phyloP scores from a whole-genome alignment of 2,888 invertebrate genomes.

The Acanthacorydalis orientalis region DNA sequence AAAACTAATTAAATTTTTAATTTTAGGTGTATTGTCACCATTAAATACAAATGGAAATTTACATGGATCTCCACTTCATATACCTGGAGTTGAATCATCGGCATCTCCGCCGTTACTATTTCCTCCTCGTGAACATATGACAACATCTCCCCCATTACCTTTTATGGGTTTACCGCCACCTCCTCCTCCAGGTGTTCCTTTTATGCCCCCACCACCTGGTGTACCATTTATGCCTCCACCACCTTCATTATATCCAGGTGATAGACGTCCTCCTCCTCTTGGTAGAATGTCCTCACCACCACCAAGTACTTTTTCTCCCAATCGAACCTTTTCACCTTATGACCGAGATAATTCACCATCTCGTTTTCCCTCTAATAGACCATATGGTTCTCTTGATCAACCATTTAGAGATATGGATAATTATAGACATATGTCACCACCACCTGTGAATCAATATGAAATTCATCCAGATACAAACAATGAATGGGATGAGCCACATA shows the following conservation, averaged over 20 bases:
- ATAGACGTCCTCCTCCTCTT: conserved; percentile 35
- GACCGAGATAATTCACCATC: conserved; percentile 50
- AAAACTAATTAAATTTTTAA: conserved; percentile 3
- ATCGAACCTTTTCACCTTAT: conserved; percentile 21
- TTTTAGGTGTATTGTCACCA: conserved; percentile 35
- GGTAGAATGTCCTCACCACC: conserved; percentile 36
- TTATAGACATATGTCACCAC: conserved; percentile 42
- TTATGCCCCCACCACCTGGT: conserved; percentile 46
- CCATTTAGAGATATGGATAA: conserved; percentile 42
- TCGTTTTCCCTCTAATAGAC: conserved; percentile 29
- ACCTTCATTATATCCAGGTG: conserved; percentile 26
- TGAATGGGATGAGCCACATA: too few species aligned
- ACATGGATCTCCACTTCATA: conserved; percentile 27
- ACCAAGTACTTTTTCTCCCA: conserved; percentile 25
- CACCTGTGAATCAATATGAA: conserved; percentile 12
- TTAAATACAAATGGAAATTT: conserved; percentile 32
- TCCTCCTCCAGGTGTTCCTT: conserved; percentile 29
- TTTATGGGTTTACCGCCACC: conserved; percentile 32
- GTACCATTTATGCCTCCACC: conserved; percentile 37
- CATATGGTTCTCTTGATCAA: background rate
- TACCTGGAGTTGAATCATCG: conserved; percentile 22
- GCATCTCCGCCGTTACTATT: conserved; percentile 27
- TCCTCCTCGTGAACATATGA: conserved; percentile 22
- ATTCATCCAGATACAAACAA: too few species aligned
- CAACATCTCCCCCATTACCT: conserved; percentile 30